These are phyloP conservation scores for Oryzias melastigma DNA, from an alignment of 2,113 vertebrate genomes.

Conservation along the genomic window DNA sequence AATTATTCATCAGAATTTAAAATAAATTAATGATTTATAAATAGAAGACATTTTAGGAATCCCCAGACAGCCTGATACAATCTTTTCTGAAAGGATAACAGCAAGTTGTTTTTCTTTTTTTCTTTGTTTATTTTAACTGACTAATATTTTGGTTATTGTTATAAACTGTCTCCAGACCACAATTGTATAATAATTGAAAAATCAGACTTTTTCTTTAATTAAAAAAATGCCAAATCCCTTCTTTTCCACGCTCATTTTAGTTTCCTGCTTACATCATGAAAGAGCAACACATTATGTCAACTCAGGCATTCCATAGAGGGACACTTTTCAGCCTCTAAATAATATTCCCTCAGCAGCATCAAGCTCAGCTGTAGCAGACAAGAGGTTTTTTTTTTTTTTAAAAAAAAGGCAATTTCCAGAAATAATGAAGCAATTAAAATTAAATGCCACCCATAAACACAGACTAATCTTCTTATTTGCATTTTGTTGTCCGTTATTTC, in stretches of 20 bases:
- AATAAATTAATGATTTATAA: too few species aligned
- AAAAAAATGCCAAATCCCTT: neutral
- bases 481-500: slow-evolving; percentile 69
- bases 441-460: slow-evolving; percentile 74
- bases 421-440: slow-evolving; percentile 79
- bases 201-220: too few species aligned
- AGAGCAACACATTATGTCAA: neutral
- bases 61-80: too few species aligned
- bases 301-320: neutral
- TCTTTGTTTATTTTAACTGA: too few species aligned
- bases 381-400: slow-evolving; percentile 54
- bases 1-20: too few species aligned
- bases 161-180: too few species aligned
- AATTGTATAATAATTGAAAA: too few species aligned
- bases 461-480: slow-evolving; percentile 65
- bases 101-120: too few species aligned
- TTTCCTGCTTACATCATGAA: slow-evolving; percentile 1
- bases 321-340: slow-evolving; percentile 24
- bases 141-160: too few species aligned
- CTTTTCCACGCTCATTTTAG: neutral
- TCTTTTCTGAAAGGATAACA: too few species aligned
- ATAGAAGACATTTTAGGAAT: too few species aligned
- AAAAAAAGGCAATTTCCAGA: slow-evolving; percentile 69
- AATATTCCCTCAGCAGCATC: slow-evolving; percentile 6
- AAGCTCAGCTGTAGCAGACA: slow-evolving; percentile 74